These are phyloP conservation scores for Tenualosa thibaudeaui DNA, from an alignment of 2,797 vertebrate species.

Conservation along the genomic window DNA sequence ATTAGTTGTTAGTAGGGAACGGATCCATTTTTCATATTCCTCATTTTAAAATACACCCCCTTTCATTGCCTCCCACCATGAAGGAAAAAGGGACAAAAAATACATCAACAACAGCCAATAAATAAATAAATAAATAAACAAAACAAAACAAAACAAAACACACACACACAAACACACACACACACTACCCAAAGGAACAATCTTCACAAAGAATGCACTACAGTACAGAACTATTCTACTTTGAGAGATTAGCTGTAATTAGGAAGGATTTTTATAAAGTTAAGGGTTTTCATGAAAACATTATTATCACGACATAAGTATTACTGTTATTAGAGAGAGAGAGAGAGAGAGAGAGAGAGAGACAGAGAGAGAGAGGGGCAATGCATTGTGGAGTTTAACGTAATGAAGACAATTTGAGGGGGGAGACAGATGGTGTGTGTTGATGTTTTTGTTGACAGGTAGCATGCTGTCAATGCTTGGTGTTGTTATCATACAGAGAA, in stretches of 20 bases:
- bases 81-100: neutral
- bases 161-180: too few species aligned
- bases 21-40: conserved; percentile 42
- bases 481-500: conserved; percentile 86
- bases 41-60: conserved; percentile 41
- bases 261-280: neutral
- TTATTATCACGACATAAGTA: neutral
- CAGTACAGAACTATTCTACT: neutral
- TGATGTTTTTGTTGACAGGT: conserved; percentile 92
- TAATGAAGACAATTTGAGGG: conserved; percentile 83
- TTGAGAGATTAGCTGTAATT: conserved; percentile 16
- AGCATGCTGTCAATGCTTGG: conserved; percentile 87
- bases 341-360: too few species aligned
- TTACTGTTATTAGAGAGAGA: neutral
- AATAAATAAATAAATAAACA: neutral
- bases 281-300: neutral
- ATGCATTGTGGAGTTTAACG: conserved; percentile 74
- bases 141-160: neutral
- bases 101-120: neutral
- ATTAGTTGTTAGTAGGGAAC: conserved; percentile 57
- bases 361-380: neutral
- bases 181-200: neutral
- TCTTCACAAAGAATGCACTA: neutral
- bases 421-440: conserved; percentile 87
- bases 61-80: conserved; percentile 20